Conservation (phyloP, 2,113 vertebrate genomes). For the Tympanuchus pallidicinctus region DNA sequence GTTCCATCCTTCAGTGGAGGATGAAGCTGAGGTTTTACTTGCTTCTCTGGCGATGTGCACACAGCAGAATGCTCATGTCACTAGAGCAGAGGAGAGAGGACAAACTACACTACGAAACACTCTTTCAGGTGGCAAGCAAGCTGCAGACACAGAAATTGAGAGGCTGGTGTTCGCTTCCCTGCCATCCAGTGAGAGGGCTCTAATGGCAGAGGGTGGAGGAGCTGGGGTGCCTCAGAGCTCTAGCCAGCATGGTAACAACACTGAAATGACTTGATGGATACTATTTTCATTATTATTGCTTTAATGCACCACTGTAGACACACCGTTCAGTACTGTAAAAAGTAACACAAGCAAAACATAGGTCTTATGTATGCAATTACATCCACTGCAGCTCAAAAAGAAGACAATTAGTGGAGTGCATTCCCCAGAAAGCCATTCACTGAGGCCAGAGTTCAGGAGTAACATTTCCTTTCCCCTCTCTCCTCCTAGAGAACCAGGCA, state of each 20-base stretch:
- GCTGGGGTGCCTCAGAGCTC: background rate
- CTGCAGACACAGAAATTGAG: background rate
- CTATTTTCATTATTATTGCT: conserved; percentile 53
- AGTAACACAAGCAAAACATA: conserved; percentile 37
- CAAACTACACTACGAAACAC: rapidly evolving
- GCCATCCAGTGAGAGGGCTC: background rate
- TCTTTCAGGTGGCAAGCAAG: background rate
- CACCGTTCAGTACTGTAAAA: background rate
- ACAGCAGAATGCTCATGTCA: rapidly evolving
- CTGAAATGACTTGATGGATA: conserved; percentile 52
- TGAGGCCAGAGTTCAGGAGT: conserved; percentile 23
- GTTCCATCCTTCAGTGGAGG: background rate
- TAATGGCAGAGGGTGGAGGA: background rate
- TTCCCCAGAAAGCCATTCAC: conserved; percentile 44
- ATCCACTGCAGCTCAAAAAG: conserved; percentile 27
- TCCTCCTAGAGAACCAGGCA: conserved; percentile 42
- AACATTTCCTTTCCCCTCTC: conserved; percentile 45
- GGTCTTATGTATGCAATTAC: conserved; percentile 37
- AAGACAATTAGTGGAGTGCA: conserved; percentile 46
- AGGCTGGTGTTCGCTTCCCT: background rate
- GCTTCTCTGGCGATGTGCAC: background rate
- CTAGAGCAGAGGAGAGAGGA: background rate
- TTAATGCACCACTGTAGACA: conserved; percentile 37
- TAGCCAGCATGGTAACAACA: background rate
- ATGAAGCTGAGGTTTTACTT: background rate